These are phyloP conservation scores for Cyanoliseus patagonus DNA, from an alignment of 2,113 vertebrate species.

Conservation along the genomic window DNA sequence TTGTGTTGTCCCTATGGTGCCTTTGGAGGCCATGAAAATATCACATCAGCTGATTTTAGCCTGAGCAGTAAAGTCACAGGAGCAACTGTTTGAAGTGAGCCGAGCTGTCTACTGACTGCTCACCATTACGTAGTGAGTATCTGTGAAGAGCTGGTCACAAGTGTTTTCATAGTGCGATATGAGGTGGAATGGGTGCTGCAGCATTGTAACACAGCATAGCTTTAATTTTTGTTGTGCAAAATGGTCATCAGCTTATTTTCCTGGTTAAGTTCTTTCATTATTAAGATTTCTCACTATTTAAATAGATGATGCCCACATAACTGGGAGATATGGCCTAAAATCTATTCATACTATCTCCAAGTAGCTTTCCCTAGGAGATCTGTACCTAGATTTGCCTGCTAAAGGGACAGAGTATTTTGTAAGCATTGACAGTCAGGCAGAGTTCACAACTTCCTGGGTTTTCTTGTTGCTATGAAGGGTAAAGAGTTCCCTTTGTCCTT, in stretches of 20 bases:
- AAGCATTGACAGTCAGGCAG: neutral
- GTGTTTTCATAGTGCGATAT: neutral
- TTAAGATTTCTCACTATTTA: neutral
- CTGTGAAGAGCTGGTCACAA: neutral
- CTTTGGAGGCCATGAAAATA: neutral
- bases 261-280: neutral
- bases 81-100: neutral
- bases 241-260: neutral
- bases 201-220: neutral
- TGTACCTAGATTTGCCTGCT: neutral
- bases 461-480: neutral
- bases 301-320: neutral
- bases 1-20: neutral
- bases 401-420: neutral
- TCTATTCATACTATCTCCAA: neutral
- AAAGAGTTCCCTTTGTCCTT: neutral
- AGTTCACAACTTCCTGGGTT: neutral
- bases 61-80: neutral
- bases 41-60: neutral
- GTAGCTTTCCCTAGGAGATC: neutral
- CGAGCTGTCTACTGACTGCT: neutral
- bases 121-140: no score
- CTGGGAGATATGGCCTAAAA: neutral
- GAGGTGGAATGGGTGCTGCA: neutral
- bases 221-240: neutral